Evolutionary conservation across 92 coral and sea anemone genomes (phyloP), one percentile per base, ranked within the genome.

Genomic region (Desmophyllum pertusum): DNA sequence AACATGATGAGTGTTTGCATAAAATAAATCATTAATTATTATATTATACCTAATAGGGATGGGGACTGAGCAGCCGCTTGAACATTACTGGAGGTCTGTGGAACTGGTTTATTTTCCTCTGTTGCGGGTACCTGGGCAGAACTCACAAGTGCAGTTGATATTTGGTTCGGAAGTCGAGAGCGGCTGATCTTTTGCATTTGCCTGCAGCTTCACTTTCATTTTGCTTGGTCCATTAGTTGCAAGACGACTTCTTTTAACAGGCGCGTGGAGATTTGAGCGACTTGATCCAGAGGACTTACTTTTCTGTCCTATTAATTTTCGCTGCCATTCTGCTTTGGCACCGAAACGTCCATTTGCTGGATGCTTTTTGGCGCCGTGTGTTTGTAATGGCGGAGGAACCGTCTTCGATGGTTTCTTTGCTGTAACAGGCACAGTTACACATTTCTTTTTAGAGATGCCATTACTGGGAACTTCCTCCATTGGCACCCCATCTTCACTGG

Each of bases 301-400:
- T 14, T 46, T 74, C 25, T 15, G 7, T 19, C 41, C 41, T 3
- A 74, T 52, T 1, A 73, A 41, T 17, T 73, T 73, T 11, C 78
- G 57, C 11, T 43, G 78, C 78, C 78, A 73, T 51, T 73, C 78
- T 6, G 78, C 78, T 40, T 73, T 73, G 37, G 59, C 78, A 11
- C 78, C 78, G 40, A 21, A 73, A 45, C 78, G 78, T 2, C 78
- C 78, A 73, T n/a, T 43, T 9, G 57, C 78, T 10, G 59, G 61
- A 73, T 74, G 38, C 21, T 74, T 46, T 74, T 36, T 74, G n/a
- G 79, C 61, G 10, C 61, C 63, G n/a, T 74, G 79, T 18, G 37
- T 46, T 21, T 40, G 33, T 39, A 11, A n/a, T 11, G 62, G 62
- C 4, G 23, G 79, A 11, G 79, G 63, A 19, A 39, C 37, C 38